A percentile compares a stretch with the other conserved stretches of the same genome.
Evolutionary conservation across 2,113 vertebrate species (phyloP).

Genomic region (Cranoglanis bouderius): DNA sequence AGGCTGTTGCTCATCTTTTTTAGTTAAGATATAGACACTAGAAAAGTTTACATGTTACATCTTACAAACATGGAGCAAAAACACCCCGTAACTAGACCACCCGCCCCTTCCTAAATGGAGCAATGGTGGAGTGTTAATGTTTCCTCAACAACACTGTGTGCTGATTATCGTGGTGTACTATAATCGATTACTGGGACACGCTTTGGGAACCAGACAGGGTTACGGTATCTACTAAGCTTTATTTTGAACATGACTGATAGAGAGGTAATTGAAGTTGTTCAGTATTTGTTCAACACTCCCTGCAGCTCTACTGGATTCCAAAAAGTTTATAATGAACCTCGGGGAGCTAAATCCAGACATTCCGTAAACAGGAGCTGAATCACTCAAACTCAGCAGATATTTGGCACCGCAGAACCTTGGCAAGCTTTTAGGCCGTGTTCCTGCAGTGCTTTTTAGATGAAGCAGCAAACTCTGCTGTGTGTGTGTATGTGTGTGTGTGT

Average conservation of each 20-base stretch:
- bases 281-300: background rate
- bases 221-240: background rate
- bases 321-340: conserved; percentile 12
- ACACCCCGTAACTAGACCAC: too few relatives aligned
- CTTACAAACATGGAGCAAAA: too few relatives aligned
- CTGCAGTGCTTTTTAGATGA: conserved; percentile 21
- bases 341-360: conserved; percentile 18
- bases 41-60: too few relatives aligned
- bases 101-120: too few relatives aligned
- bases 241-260: background rate
- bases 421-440: background rate
- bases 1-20: too few relatives aligned
- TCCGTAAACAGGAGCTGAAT: conserved; percentile 18
- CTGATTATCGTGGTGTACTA: background rate
- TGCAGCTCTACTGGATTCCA: background rate
- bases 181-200: background rate
- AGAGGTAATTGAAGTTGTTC: background rate
- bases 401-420: conserved; percentile 2
- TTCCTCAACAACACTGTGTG: background rate
- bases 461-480: background rate
- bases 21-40: too few relatives aligned
- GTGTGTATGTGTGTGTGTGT: background rate
- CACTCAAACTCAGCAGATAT: background rate
- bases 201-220: background rate
- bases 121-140: background rate